Percentiles rank a stretch among this genome's conserved stretches.
Conservation (phyloP, 2,113 vertebrate genomes). For the Taurulus bubalis region DNA sequence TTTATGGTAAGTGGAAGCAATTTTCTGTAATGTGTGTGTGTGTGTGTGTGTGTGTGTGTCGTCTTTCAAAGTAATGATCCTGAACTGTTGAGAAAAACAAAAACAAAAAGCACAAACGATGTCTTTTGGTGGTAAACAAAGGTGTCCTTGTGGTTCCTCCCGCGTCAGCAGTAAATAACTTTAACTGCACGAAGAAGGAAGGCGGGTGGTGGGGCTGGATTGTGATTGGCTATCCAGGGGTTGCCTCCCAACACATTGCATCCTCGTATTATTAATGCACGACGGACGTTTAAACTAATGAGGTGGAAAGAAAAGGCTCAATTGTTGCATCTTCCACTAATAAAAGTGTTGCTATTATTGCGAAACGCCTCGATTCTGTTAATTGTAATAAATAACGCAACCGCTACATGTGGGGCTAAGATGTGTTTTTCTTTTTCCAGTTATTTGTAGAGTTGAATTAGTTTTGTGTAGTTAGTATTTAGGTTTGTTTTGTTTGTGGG, state of each 20-base stretch:
- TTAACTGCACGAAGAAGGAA: slow-evolving; percentile 37
- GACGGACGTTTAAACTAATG: slow-evolving; percentile 10
- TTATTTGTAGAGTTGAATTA: too few relatives aligned
- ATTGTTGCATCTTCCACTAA: not conserved
- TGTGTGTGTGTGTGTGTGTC: slow-evolving; percentile 26
- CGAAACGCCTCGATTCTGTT: not conserved
- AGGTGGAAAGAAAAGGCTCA: not conserved
- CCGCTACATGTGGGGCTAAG: not conserved
- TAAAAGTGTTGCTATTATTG: not conserved
- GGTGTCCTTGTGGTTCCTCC: slow-evolving; percentile 50
- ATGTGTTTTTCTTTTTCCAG: too few relatives aligned
- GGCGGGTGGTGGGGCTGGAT: not conserved
- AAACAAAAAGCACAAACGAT: slow-evolving; percentile 36
- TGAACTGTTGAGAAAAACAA: slow-evolving; percentile 11
- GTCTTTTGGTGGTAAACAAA: slow-evolving; percentile 57
- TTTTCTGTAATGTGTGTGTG: slow-evolving; percentile 32
- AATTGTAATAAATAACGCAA: not conserved
- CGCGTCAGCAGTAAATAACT: slow-evolving; percentile 58
- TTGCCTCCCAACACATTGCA: slow-evolving; percentile 38
- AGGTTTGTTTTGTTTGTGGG: too few relatives aligned
- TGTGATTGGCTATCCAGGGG: slow-evolving; percentile 31
- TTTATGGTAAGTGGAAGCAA: slow-evolving; percentile 92
- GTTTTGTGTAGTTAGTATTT: not conserved
- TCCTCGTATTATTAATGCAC: slow-evolving; percentile 7
- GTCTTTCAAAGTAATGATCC: slow-evolving; percentile 52